Percentiles rank a stretch among this genome's conserved stretches.
Evolutionary conservation across 2,888 invertebrate species (phyloP).

Genomic region (Argyresthia albistria): DNA sequence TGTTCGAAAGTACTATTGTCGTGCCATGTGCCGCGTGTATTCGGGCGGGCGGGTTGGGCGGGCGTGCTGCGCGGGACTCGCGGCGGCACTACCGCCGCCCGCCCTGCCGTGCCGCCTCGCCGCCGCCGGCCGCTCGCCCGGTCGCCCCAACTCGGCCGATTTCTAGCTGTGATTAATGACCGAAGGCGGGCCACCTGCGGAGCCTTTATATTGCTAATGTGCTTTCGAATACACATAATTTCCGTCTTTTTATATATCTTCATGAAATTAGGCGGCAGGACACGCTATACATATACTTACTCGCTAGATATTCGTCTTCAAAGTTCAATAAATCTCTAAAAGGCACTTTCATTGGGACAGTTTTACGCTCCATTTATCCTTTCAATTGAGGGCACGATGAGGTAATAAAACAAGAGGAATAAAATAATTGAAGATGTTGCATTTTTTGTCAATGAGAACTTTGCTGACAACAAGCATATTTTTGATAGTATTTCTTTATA

Average conservation of each 20-base stretch:
- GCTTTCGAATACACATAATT: conserved; percentile 40
- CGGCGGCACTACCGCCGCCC: conserved; percentile 59
- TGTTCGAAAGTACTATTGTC: neutral
- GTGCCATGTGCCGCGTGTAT: neutral
- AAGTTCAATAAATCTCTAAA: too few relatives aligned
- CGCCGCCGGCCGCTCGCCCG: conserved; percentile 28
- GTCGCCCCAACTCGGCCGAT: conserved; percentile 24
- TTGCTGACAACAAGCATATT: too few relatives aligned
- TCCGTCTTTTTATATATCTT: conserved; percentile 4
- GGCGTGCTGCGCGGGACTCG: conserved; percentile 43
- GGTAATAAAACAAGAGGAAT: neutral
- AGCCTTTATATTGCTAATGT: conserved; percentile 55
- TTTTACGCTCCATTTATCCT: conserved; percentile 1
- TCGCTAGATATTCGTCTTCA: too few relatives aligned
- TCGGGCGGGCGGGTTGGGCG: conserved; percentile 28
- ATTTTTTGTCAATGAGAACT: too few relatives aligned
- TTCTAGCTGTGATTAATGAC: conserved; percentile 59
- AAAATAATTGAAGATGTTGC: neutral
- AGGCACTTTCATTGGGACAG: neutral
- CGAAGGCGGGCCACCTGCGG: conserved; percentile 58
- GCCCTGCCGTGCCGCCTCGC: conserved; percentile 51
- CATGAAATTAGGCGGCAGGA: too few relatives aligned
- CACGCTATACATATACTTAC: too few relatives aligned
- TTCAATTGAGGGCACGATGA: neutral
- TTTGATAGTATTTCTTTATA: too few relatives aligned